Evolutionary conservation across 2,888 invertebrate species (phyloP), one percentile per base, ranked within the genome.

Genomic region (Chorisops tibialis): DNA sequence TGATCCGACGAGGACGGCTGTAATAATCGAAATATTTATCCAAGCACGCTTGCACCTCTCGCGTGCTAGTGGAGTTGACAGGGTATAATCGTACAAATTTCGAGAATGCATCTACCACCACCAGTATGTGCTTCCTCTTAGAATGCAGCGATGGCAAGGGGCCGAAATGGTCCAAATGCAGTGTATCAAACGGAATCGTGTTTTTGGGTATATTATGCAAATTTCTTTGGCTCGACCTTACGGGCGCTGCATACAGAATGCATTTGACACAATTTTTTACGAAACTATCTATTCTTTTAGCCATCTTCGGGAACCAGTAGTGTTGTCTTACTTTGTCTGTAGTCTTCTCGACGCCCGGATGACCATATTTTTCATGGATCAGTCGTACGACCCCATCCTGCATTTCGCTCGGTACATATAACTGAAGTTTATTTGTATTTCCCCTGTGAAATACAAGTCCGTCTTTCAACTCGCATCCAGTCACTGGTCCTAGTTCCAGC

Each of bases 141-240:
- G 41, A 7, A 54, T 65, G n/a, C n/a, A n/a, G n/a, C 21, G 52
- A 58, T 1, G 51, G 43, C 18, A 68, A 66, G 1, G 68, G 69
- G 12, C 9, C 68, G 65, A 19, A 65, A 7, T 24, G 24, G 24
- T 24, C 24, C 24, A 24, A 24, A 24, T 24, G 24, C n/a, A n/a
- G n/a, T n/a, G n/a, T n/a, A n/a, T n/a, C n/a, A n/a, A n/a, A n/a
- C n/a, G n/a, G n/a, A n/a, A n/a, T n/a, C 4, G 4, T 5, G 24
- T 24, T 7, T n/a, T n/a, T n/a, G n/a, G n/a, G n/a, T n/a, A n/a
- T n/a, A n/a, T n/a, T n/a, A n/a, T n/a, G n/a, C n/a, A n/a, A n/a
- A n/a, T n/a, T n/a, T n/a, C n/a, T n/a, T n/a, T n/a, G n/a, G n/a
- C n/a, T n/a, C n/a, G 4, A 5, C 24, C 24, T 24, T 24, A 4